Evolutionary conservation across 2,888 invertebrate genomes (phyloP), one percentile per base, ranked within the genome.

Genomic region (Thymelicus sylvestris): DNA sequence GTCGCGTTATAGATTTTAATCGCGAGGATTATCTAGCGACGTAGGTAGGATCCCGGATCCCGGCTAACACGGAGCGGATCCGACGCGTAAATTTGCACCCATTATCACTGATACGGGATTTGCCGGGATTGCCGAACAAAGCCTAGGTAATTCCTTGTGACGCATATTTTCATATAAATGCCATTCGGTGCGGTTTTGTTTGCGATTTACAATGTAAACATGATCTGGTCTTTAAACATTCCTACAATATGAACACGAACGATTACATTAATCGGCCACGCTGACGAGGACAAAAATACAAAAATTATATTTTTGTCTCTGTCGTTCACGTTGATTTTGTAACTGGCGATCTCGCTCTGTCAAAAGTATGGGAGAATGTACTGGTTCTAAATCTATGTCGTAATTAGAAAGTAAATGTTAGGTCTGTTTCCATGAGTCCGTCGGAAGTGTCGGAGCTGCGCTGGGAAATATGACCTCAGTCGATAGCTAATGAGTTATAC

Each of bases 91-190:
- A 87, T 87, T 86, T 86, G 82, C 84, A 83, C 82, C 84, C 82
- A 86, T 87, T 86, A 82, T 78, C 78, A 75, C 71, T 80, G 81
- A 81, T 83, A 80, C 81, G 81, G 81, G 83, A 82, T 85, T 85
- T 83, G 72, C 78, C 78, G 74, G 79, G 78, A 77, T 79, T 77
- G 76, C 13, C 19, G 41, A 52, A 41, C 65, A 65, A 69, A 69
- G 31, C 47, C 62, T n/a, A 41, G 38, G 38, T 69, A 69, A 69
- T 57, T 63, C 69, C 69, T 69, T 62, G 39, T 69, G 62, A 68
- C 55, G 68, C 55, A 63, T 48, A 63, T 48, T 63, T 63, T 63
- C 63, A 48, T 63, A 63, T 63, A 50, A 50, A 31, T 7, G 47
- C n/a, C n/a, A 48, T 63, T 63, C 31, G 48, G 41, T n/a, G 57